These are phyloP conservation scores for Sus cebifrons DNA, from an alignment of 2,797 vertebrate species.

Conservation along the genomic window DNA sequence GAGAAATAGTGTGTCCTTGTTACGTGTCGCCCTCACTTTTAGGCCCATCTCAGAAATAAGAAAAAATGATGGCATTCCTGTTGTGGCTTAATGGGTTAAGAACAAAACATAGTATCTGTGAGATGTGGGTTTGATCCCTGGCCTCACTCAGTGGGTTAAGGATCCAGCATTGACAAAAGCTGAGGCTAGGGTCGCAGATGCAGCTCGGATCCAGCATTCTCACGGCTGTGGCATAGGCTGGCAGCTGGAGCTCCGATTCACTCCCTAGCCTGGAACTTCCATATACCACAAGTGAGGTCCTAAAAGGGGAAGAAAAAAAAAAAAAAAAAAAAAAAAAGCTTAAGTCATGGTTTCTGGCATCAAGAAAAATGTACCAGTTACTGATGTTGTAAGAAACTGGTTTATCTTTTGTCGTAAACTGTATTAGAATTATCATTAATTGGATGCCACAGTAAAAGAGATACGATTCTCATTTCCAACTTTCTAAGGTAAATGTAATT, in stretches of 20 bases:
- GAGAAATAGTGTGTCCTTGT: neutral
- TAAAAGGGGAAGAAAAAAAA: neutral
- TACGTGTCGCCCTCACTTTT: neutral
- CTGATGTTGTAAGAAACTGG: neutral
- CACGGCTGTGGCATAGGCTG: too few relatives aligned
- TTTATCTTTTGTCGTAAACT: constrained; percentile 15
- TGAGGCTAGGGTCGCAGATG: too few relatives aligned
- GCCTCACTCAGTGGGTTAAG: too few relatives aligned
- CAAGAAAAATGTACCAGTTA: neutral
- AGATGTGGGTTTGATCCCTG: too few relatives aligned
- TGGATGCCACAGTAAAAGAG: neutral
- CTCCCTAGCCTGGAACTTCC: too few relatives aligned
- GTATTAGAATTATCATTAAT: constrained; percentile 44
- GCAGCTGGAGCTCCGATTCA: too few relatives aligned
- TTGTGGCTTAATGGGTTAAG: too few relatives aligned
- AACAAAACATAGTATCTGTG: too few relatives aligned
- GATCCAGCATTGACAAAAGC: too few relatives aligned
- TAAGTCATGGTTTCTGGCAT: neutral
- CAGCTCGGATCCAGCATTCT: too few relatives aligned
- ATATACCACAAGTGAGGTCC: too few relatives aligned
- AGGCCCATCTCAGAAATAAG: neutral
- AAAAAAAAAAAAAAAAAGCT: neutral
- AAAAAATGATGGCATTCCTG: too few relatives aligned
- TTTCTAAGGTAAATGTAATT: constrained; percentile 45
- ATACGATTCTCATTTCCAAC: constrained; percentile 46